Percentiles rank a stretch among this genome's conserved stretches.
These are phyloP conservation scores for Ornithoptera alexandrae DNA, from an alignment of 2,888 invertebrate species.

Conservation along the genomic window DNA sequence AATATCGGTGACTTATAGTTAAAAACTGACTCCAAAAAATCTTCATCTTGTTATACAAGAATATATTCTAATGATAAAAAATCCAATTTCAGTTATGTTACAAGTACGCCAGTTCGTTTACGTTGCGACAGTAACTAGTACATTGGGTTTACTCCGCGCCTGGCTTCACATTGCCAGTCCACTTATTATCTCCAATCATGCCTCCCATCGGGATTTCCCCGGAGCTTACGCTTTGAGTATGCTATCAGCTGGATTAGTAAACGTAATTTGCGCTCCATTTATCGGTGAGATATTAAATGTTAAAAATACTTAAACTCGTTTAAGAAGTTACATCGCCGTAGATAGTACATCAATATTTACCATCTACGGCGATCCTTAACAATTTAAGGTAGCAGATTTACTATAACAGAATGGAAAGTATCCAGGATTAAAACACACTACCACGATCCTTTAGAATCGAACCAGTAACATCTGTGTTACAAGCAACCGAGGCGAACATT, in stretches of 20 bases:
- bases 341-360: neutral
- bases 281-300: constrained; percentile 72
- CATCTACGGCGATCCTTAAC: too few species aligned
- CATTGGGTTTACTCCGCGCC: constrained; percentile 83
- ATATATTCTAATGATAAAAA: too few species aligned
- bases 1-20: too few species aligned
- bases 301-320: neutral
- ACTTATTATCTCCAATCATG: constrained; percentile 84
- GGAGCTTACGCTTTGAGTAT: constrained; percentile 86
- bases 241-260: constrained; percentile 83
- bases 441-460: too few species aligned
- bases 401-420: too few species aligned
- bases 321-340: neutral
- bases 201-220: constrained; percentile 82
- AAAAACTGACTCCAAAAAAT: too few species aligned
- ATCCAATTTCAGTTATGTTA: constrained; percentile 52
- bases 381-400: too few species aligned
- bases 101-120: constrained; percentile 54
- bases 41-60: too few species aligned
- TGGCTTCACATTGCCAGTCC: constrained; percentile 85
- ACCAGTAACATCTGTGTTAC: too few species aligned
- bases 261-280: constrained; percentile 82
- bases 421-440: too few species aligned
- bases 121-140: constrained; percentile 57
- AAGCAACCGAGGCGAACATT: too few species aligned